A percentile compares a stretch with the other conserved stretches of the same genome.
Evolutionary conservation across 2,113 vertebrate genomes (phyloP).

Genomic region (Cryptomyrus ogoouensis): DNA sequence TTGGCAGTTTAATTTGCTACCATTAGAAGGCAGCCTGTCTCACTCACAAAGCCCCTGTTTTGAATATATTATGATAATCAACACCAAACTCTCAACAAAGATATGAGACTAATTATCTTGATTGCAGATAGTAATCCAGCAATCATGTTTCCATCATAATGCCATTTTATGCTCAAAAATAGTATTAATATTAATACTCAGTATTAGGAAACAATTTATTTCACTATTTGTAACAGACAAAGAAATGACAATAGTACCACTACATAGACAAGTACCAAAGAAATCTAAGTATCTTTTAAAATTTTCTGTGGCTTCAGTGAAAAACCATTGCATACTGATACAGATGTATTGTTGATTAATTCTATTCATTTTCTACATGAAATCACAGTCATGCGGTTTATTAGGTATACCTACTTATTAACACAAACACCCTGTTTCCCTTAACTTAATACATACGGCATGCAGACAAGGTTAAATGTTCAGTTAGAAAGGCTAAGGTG

Average conservation of each 20-base stretch:
- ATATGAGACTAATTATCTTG: neutral
- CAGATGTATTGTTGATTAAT: neutral
- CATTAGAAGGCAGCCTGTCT: neutral
- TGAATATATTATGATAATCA: constrained; percentile 7
- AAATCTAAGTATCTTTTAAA: neutral
- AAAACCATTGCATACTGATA: neutral
- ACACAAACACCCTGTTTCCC: neutral
- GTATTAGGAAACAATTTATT: neutral
- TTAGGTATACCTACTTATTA: neutral
- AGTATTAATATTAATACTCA: neutral
- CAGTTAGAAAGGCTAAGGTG: neutral
- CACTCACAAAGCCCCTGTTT: neutral
- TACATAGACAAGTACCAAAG: neutral
- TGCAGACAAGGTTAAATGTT: neutral
- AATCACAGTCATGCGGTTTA: neutral
- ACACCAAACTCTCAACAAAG: neutral
- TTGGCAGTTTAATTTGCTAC: neutral
- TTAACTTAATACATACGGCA: neutral
- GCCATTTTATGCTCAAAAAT: neutral
- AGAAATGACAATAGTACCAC: neutral
- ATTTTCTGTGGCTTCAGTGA: neutral
- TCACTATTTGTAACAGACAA: neutral
- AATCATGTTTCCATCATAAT: neutral
- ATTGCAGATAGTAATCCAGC: neutral
- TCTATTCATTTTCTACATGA: neutral